Conservation (phyloP, 2,113 vertebrate genomes). For the Benitochromis conjunctus region DNA sequence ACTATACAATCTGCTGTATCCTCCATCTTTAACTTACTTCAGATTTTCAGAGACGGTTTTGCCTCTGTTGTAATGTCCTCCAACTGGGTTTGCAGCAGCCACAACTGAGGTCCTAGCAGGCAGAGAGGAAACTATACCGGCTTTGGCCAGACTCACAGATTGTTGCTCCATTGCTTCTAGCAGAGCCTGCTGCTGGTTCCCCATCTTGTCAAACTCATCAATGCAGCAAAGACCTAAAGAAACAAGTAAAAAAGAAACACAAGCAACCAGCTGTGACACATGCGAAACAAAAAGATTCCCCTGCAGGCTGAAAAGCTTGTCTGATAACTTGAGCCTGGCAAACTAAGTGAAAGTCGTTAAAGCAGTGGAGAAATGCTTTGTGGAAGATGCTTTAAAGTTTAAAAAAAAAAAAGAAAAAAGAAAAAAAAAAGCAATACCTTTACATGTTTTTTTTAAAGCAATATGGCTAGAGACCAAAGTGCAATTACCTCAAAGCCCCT, state of each 20-base stretch:
- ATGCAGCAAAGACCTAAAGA: conserved; percentile 91
- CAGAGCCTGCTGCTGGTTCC: conserved; percentile 91
- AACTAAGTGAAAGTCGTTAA: not conserved
- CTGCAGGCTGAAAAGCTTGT: not conserved
- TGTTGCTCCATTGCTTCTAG: conserved; percentile 99
- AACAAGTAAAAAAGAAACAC: accelerated
- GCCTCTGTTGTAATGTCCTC: conserved; percentile 95
- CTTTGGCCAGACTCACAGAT: conserved; percentile 95
- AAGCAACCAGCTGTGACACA: not conserved
- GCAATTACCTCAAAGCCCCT: not conserved
- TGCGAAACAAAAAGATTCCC: not conserved
- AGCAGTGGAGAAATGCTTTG: not conserved
- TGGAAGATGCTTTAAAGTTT: not conserved
- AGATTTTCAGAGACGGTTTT: conserved; percentile 97
- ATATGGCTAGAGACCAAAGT: not conserved
- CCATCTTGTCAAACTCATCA: conserved; percentile 99
- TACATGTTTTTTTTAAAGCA: not conserved
- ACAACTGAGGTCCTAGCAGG: conserved; percentile 92
- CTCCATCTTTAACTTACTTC: conserved; percentile 74
- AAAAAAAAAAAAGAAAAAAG: not conserved
- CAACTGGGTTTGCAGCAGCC: conserved; percentile 92
- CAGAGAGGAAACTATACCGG: conserved; percentile 92
- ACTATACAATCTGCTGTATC: not conserved
- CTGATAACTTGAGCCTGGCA: not conserved
- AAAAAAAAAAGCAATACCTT: not conserved